A percentile compares a stretch with the other conserved stretches of the same genome.
phyloP scores from a whole-genome alignment of 2,797 vertebrate species.

The Alosa sapidissima region DNA sequence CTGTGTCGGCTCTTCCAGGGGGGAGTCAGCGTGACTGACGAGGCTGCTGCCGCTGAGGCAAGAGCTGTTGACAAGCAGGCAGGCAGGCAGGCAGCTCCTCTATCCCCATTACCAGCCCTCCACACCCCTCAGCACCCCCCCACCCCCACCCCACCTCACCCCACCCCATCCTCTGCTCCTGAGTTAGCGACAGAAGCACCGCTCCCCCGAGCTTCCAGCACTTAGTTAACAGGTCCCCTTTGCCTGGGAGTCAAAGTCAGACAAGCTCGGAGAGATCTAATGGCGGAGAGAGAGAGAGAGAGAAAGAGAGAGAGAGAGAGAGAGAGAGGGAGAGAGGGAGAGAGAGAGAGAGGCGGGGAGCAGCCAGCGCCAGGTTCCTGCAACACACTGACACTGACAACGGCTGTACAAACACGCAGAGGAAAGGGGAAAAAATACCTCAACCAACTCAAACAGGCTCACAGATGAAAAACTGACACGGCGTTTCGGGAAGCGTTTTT shows the following conservation, averaged over 20 bases:
- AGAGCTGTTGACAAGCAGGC: constrained; percentile 43
- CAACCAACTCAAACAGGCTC: neutral
- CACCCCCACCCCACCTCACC: neutral
- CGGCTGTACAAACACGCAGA: neutral
- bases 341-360: too few species aligned
- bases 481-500: neutral
- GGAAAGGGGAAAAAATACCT: neutral
- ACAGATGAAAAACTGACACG: constrained; percentile 16
- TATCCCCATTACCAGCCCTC: neutral
- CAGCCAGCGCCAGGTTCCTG: neutral
- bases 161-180: neutral
- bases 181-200: constrained; percentile 9
- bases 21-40: neutral
- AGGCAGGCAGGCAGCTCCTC: neutral
- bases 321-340: too few species aligned
- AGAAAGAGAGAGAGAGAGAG: too few species aligned
- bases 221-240: constrained; percentile 19
- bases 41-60: constrained; percentile 29
- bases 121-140: neutral
- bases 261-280: neutral
- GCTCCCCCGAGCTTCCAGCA: neutral
- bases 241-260: neutral
- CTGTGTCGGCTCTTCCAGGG: constrained; percentile 4
- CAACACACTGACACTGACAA: neutral
- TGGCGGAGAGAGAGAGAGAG: neutral